These are phyloP conservation scores for Porites divaricata DNA, from an alignment of 92 coral and sea anemone genomes.

Conservation along the genomic window DNA sequence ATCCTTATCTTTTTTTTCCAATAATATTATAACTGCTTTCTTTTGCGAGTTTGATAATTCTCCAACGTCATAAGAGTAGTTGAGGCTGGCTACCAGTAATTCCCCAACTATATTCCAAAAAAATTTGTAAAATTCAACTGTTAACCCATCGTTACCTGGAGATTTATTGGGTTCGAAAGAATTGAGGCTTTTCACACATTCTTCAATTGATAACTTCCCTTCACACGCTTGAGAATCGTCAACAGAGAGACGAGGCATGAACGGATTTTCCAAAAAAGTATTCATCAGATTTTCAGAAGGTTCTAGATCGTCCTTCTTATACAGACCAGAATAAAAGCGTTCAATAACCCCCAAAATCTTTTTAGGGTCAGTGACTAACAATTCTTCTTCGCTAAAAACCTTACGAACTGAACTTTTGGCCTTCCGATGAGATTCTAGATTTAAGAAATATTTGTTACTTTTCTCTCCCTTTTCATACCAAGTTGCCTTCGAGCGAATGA, in stretches of 20 bases:
- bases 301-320: constrained; percentile 6
- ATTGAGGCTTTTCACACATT: constrained; percentile 32
- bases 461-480: constrained; percentile 62
- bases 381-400: constrained; percentile 19
- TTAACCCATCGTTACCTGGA: constrained; percentile 59
- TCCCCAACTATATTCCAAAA: constrained; percentile 39
- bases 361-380: constrained; percentile 19
- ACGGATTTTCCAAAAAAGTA: constrained; percentile 4
- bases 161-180: constrained; percentile 29
- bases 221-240: constrained; percentile 23
- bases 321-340: constrained; percentile 37
- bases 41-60: constrained; percentile 8
- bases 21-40: constrained; percentile 9
- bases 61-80: background rate
- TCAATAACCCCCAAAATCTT: constrained; percentile 19
- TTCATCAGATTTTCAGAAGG: background rate
- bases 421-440: constrained; percentile 29
- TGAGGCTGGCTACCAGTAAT: background rate
- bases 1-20: too few species aligned
- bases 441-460: constrained; percentile 54
- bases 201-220: constrained; percentile 16
- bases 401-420: constrained; percentile 26
- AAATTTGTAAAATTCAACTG: constrained; percentile 54
- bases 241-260: constrained; percentile 34
- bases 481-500: constrained; percentile 51